Evolutionary conservation across 2,113 vertebrate genomes (phyloP).

Genomic region (Neomonachus schauinslandi): DNA sequence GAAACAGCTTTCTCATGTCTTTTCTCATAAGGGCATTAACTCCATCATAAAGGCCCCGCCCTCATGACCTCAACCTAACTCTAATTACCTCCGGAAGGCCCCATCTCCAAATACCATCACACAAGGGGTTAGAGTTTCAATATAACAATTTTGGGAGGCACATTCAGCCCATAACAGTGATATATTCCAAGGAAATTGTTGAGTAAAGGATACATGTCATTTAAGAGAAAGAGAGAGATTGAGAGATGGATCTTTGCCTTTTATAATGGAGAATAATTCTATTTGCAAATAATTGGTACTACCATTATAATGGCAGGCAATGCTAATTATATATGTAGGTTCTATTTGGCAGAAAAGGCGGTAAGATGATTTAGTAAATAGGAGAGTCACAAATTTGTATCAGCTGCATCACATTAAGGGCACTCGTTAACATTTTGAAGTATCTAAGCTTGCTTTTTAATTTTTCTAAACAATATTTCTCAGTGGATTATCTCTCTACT

Average conservation of each 20-base stretch:
- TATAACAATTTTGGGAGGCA: not conserved
- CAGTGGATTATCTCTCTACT: not conserved
- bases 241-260: not conserved
- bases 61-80: not conserved
- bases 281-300: not conserved
- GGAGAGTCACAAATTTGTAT: not conserved
- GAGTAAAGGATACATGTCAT: not conserved
- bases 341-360: not conserved
- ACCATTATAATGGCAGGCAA: not conserved
- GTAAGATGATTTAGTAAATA: not conserved
- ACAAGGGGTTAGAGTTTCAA: not conserved
- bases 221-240: not conserved
- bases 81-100: not conserved
- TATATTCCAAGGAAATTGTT: not conserved
- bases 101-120: not conserved
- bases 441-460: not conserved
- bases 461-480: not conserved
- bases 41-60: not conserved
- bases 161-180: not conserved
- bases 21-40: not conserved
- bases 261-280: not conserved
- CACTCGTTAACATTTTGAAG: not conserved
- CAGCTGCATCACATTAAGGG: not conserved
- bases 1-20: not conserved
- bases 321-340: not conserved